Conservation (phyloP, 2,888 invertebrate genomes). For the Oscheius myriophilus region DNA sequence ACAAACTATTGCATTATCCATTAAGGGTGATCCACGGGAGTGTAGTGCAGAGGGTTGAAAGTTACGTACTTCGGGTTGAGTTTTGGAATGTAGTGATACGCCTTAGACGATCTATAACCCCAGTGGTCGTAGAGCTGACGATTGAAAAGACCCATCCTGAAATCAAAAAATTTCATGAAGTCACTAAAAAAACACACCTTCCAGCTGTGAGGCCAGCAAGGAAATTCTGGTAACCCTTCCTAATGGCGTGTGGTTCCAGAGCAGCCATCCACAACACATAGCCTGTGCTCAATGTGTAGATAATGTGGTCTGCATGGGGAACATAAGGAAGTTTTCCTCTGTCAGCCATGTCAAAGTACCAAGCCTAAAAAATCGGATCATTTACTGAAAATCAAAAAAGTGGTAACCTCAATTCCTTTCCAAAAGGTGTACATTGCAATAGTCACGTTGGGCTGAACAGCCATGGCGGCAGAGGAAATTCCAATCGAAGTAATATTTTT, state of each 20-base stretch:
- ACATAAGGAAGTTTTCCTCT: constrained; percentile 79
- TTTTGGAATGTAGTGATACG: constrained; percentile 36
- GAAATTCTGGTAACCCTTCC: constrained; percentile 86
- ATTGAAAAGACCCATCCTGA: constrained; percentile 55
- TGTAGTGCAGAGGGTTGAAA: constrained; percentile 55
- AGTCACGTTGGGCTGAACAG: constrained; percentile 81
- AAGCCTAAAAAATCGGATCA: constrained; percentile 8
- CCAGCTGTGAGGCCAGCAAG: constrained; percentile 80
- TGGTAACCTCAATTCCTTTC: constrained; percentile 82
- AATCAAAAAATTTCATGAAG: constrained; percentile 25
- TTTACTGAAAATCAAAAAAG: neutral
- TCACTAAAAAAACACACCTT: constrained; percentile 66
- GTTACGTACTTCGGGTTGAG: constrained; percentile 44
- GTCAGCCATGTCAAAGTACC: constrained; percentile 67
- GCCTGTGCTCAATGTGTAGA: constrained; percentile 81
- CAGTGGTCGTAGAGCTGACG: constrained; percentile 48
- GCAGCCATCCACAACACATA: constrained; percentile 75
- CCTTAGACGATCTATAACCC: constrained; percentile 49
- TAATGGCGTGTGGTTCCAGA: constrained; percentile 82
- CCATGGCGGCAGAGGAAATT: constrained; percentile 72
- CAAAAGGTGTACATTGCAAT: constrained; percentile 85
- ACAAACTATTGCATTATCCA: constrained; percentile 21
- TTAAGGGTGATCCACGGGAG: constrained; percentile 21
- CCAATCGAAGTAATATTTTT: constrained; percentile 39
- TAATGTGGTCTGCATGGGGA: constrained; percentile 79